Base-by-base conservation (phyloP, 2,113 vertebrate genomes). In the Cygnus atratus region DNA sequence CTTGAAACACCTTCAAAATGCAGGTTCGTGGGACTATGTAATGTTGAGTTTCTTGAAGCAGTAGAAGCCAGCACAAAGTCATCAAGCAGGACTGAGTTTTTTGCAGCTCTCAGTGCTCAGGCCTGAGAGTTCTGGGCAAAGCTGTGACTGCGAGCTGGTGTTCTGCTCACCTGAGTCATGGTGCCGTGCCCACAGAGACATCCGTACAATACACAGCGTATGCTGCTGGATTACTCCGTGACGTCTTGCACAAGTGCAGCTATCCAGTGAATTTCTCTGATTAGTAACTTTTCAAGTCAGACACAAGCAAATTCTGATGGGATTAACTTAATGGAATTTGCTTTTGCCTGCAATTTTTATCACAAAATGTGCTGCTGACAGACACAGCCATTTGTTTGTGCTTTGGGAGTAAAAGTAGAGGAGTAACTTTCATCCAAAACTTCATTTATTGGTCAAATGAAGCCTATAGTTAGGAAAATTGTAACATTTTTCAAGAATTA, bases 141-240 rank as follows among this genome's bases (percentile, higher is more conserved):
- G 25, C 28, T 28, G 39, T 80, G 71, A 26, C 76, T 1, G 0
- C 57, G 57, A 50, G 44, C 25, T 77, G 3, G 25, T n/a, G 57
- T 84, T 59, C 9, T 14, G 10, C 39, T n/a, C 31, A 35, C 28
- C 44, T 59, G 17, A 55, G 17, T 21, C 33, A 12, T 0, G 41
- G 57, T 55, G 72, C n/a, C 26, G 2, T 65, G 88, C 28, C 48
- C 28, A 22, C 7, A 4, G 10, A 24, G 43, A 24, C 66, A 8
- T 9, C 31, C 28, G 43, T 52, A 22, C 4, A 54, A 52, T 24
- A 25, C 28, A 4, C 4, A 48, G 50, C 2, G 0, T 28, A 6
- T 44, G 33, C 29, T 73, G 11, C 52, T 84, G 74, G 19, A 6
- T 46, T 58, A n/a, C 22, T 13, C 19, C 48, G 26, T 35, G 39